phyloP scores from a whole-genome alignment of 2,113 vertebrate genomes.

The Pelodiscus sinensis region DNA sequence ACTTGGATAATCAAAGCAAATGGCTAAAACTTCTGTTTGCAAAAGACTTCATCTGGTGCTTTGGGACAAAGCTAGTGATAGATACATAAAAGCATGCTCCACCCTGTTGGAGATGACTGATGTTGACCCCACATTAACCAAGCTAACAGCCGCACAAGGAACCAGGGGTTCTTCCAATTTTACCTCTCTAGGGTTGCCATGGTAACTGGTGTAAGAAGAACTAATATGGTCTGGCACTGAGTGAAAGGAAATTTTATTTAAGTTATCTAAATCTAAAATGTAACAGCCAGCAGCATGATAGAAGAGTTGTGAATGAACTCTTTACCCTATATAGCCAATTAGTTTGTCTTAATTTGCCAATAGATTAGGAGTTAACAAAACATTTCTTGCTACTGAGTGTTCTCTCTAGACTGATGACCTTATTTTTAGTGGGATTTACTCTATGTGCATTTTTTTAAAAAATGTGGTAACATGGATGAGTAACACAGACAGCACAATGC shows the following conservation, averaged over 20 bases:
- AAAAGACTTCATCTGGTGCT: neutral
- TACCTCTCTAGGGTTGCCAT: neutral
- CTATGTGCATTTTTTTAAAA: neutral
- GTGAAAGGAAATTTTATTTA: neutral
- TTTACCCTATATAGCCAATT: neutral
- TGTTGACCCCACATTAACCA: neutral
- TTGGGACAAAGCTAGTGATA: neutral
- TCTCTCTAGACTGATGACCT: neutral
- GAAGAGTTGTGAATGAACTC: neutral
- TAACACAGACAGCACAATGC: neutral
- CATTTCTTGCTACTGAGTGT: neutral
- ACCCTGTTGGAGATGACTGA: neutral
- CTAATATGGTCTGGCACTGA: slow-evolving; percentile 12
- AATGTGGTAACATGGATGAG: neutral
- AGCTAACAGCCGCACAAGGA: neutral
- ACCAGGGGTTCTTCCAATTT: neutral
- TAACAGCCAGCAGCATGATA: neutral
- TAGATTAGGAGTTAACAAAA: neutral
- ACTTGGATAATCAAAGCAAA: slow-evolving; percentile 9
- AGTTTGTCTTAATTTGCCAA: neutral
- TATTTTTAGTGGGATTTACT: neutral
- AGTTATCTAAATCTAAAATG: neutral
- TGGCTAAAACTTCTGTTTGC: neutral
- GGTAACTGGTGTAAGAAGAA: neutral
- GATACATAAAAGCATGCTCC: neutral